phyloP scores from a whole-genome alignment of 1,140 invertebrate species.

The Papilio xuthus region DNA sequence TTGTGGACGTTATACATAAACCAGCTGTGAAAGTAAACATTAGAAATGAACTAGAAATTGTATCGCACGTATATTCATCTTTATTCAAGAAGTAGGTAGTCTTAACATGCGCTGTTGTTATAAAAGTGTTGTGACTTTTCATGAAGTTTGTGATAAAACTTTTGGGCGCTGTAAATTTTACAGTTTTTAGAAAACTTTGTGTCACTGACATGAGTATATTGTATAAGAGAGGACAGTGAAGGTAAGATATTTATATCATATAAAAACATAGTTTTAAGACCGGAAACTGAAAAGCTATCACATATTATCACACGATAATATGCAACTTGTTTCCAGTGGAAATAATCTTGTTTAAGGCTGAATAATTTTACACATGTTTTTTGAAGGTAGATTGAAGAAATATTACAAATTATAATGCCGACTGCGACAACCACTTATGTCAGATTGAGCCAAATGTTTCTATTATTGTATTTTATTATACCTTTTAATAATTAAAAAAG shows the following conservation, averaged over 20 bases:
- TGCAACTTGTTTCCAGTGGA: no score
- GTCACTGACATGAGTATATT: conserved; percentile 69
- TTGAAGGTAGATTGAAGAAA: neutral
- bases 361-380: neutral
- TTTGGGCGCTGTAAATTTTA: neutral
- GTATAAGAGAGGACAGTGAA: conserved; percentile 71
- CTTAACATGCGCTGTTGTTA: neutral
- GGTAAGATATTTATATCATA: conserved; percentile 49
- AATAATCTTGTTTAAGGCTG: neutral
- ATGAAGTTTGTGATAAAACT: conserved; percentile 17
- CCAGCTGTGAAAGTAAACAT: conserved; percentile 70
- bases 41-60: conserved; percentile 31
- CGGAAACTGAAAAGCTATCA: neutral
- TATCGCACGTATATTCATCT: neutral
- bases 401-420: neutral
- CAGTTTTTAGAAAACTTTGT: conserved; percentile 43
- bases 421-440: neutral
- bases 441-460: neutral
- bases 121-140: neutral
- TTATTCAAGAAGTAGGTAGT: neutral
- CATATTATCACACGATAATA: no score
- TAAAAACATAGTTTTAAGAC: neutral
- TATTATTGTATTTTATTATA: neutral
- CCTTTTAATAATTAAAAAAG: neutral
- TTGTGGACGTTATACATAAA: conserved; percentile 73